Percentiles rank a stretch among this genome's conserved stretches.
Evolutionary conservation across 2,113 vertebrate species (phyloP).

Genomic region (Pteronura brasiliensis): DNA sequence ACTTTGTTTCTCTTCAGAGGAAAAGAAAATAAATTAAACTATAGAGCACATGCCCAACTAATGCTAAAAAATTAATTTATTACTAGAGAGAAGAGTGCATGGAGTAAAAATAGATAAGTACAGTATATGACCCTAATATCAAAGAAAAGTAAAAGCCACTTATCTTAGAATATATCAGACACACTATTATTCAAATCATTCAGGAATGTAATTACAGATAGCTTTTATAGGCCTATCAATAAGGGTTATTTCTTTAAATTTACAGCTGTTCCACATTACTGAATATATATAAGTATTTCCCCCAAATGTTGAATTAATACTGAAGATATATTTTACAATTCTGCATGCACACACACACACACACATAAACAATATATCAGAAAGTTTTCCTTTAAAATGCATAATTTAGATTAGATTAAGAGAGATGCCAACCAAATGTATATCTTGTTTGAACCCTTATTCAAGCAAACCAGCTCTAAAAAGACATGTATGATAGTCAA

Average conservation of each 20-base stretch:
- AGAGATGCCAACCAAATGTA: not conserved
- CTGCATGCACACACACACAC: not conserved
- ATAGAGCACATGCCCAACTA: slow-evolving; percentile 76
- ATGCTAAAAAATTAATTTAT: slow-evolving; percentile 89
- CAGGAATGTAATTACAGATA: slow-evolving; percentile 88
- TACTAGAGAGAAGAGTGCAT: slow-evolving; percentile 84
- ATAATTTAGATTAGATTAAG: not conserved
- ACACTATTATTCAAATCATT: slow-evolving; percentile 89
- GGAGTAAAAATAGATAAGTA: slow-evolving; percentile 90
- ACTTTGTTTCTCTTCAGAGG: slow-evolving; percentile 69
- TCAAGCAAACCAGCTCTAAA: not conserved
- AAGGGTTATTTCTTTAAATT: slow-evolving; percentile 70
- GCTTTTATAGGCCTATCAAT: slow-evolving; percentile 88
- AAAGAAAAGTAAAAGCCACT: slow-evolving; percentile 80
- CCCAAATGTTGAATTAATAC: slow-evolving; percentile 41
- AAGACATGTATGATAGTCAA: not conserved
- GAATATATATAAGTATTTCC: slow-evolving; percentile 68
- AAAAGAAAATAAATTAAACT: slow-evolving; percentile 77
- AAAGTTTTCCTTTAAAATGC: not conserved
- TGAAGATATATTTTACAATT: not conserved
- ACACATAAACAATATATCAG: not conserved
- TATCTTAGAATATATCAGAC: slow-evolving; percentile 79
- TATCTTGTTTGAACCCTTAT: not conserved
- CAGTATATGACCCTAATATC: slow-evolving; percentile 85
- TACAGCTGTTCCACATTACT: slow-evolving; percentile 61